Base-by-base conservation (phyloP, 2,797 vertebrate species). In the Furcifer pardalis region DNA sequence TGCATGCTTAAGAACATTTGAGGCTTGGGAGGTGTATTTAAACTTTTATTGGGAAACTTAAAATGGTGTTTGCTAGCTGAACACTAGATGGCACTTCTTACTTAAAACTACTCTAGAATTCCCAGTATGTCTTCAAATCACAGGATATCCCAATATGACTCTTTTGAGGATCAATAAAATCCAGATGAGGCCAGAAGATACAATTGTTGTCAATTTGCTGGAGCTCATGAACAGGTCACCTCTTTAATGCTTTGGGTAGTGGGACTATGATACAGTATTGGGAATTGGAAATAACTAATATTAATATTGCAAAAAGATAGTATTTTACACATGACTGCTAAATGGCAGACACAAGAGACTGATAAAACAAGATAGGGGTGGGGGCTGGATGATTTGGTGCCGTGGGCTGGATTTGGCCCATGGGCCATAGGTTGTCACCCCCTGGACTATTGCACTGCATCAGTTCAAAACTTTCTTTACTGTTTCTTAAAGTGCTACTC, bases 41-140 rank as follows among this genome's bases (percentile, higher is more conserved):
- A 68, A 25, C 23, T 49, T 59, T 81, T 25, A 69, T 72, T 40
- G 15, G 19, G 32, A 80, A 90, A 21, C 52, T 21, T 40, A 30
- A 84, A 76, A 75, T 75, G 89, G 77, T 83, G 81, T 90, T 91
- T 89, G 90, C 77, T 60, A 86, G 86, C 49, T 87, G 78, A 92
- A 66, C 93, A 87, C 93, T 94, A 94, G 94, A 84, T 90, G 93
- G 92, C 90, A 86, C 89, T 78, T 91, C 40, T 83, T n/a, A 83
- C n/a, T 81, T 25, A 60, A 6, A 32, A 12, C 0, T 0, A 1
- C 44, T n/a, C 5, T 5, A 37, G 9, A 3, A 25, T 40, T 56
- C 12, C 52, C 52, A 56, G n/a, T 12, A 32, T 59, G 30, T 73
- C 23, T 21, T 46, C 7, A 65, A 81, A 82, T 49, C 27, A 25